These are phyloP conservation scores for Graphium colonna DNA, from an alignment of 2,888 invertebrate genomes.

Conservation along the genomic window DNA sequence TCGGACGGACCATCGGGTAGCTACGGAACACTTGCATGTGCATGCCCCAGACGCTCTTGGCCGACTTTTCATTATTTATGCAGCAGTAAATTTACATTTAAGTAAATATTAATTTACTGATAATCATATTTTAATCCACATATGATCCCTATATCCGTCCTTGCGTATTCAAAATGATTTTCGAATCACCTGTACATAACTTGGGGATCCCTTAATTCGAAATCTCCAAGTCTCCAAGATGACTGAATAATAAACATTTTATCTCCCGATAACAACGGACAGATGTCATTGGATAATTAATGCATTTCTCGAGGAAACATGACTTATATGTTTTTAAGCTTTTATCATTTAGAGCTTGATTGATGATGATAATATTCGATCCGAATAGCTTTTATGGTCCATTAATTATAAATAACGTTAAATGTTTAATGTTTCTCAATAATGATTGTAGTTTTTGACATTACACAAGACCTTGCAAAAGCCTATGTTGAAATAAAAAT, in stretches of 20 bases:
- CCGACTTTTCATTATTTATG: no score
- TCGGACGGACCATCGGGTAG: no score
- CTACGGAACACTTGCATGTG: no score
- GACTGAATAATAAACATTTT: neutral
- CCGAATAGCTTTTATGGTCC: neutral
- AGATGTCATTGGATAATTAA: neutral
- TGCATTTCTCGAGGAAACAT: neutral
- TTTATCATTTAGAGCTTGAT: neutral
- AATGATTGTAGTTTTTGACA: neutral
- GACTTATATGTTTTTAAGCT: neutral
- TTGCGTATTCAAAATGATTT: no score
- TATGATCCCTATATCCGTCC: no score
- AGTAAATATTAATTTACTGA: no score
- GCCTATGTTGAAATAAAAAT: no score
- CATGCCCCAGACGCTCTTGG: no score
- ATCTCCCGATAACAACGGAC: neutral
- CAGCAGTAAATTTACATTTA: no score
- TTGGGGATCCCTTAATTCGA: neutral
- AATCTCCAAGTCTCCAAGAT: neutral
- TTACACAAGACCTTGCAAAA: neutral
- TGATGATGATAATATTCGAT: neutral
- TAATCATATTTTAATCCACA: no score
- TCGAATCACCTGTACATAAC: no score
- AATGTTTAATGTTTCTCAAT: neutral
- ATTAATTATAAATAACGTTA: neutral